Base-by-base conservation (phyloP, 64 coral and sea anemone species). In the Trachythela sp. region DNA sequence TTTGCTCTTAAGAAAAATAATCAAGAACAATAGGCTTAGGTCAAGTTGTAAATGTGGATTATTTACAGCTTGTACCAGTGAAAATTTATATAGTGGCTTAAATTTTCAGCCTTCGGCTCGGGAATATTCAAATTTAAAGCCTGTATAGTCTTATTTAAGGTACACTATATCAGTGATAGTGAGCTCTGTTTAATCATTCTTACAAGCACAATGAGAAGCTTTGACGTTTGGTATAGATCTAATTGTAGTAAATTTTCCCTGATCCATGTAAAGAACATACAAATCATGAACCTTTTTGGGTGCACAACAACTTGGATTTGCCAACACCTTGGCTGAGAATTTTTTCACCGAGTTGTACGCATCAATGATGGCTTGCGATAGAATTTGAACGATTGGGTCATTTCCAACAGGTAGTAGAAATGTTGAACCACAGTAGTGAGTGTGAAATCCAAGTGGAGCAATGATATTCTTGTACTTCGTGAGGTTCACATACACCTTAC, bases 301-400 rank as follows among this genome's bases (percentile, higher is more conserved):
- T 5, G 56, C 56, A 26, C 56, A 64, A 27, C 56, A 64, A 26
- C 56, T 5, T 8, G 56, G 18, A 64, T 64, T 64, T 20, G 56
- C 26, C 56, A 64, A 64, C 56, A 64, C 56, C 56, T 64, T 64
- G 20, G 17, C 15, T n/a, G 56, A 64, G 24, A 20, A 59, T 22
- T 59, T 59, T n/a, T 59, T 59, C 24, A 59, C 6, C 54, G 54
- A 59, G 2, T 64, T 64, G 56, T 18, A 64, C 56, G 56, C 56
- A 24, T 64, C 56, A 20, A 22, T 2, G 26, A 64, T 64, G 20
- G 56, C 56, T 22, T 64, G 56, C 20, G 56, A 64, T 64, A 64
- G 26, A 64, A 64, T 64, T 64, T 64, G 56, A 18, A 64, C 56
- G 56, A 64, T 64, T n/a, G 56, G 56, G 56, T 64, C 56, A 64